Base-by-base conservation (phyloP, 2,797 vertebrate species). In the Malacoctenus gilli region DNA sequence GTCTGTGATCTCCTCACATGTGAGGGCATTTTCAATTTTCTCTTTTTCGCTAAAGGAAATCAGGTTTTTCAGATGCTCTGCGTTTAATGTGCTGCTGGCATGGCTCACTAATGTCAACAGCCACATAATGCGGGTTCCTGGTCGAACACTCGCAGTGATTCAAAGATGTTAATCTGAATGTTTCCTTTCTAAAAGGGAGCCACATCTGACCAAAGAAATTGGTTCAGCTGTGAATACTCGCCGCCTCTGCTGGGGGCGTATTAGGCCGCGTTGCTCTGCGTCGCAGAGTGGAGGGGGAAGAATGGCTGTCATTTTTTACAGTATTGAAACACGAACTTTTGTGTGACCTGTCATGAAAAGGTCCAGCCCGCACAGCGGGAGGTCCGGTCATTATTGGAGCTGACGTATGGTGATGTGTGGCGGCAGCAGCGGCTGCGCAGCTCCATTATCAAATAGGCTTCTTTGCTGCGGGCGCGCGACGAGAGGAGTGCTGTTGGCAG, bases 1-100 rank as follows among this genome's bases (percentile, higher is more conserved):
- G 36, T 50, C 51, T 77, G 62, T 77, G 74, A 82, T 80, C 57
- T 72, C 28, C 56, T 68, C 60, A 52, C 64, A 72, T 34, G 63
- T 25, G 31, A 59, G 64, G 55, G 65, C 66, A 68, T 85, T 85
- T 84, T 77, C 63, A 66, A 62, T 81, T 83, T 81, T 38, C 62
- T 48, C 25, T 52, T 40, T 63, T 15, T 53, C n/a, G 10, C 60
- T 79, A 71, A 72, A 82, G 78, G 52, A 82, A 85, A 84, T 85
- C 56, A 68, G 38, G 14, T 65, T 68, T 77, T 69, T 34, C 25
- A 68, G 41, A 75, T 79, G 55, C 75, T 52, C 4, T 55, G 43
- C 21, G 15, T 62, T 56, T 60, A n/a, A 30, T 53, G 59, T 60
- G 32, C 34, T 18, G 54, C 43, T 25, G 59, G 18, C n/a, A n/a